These are phyloP conservation scores for Lepidurus couesii DNA, from an alignment of 1,140 invertebrate genomes.

Conservation along the genomic window DNA sequence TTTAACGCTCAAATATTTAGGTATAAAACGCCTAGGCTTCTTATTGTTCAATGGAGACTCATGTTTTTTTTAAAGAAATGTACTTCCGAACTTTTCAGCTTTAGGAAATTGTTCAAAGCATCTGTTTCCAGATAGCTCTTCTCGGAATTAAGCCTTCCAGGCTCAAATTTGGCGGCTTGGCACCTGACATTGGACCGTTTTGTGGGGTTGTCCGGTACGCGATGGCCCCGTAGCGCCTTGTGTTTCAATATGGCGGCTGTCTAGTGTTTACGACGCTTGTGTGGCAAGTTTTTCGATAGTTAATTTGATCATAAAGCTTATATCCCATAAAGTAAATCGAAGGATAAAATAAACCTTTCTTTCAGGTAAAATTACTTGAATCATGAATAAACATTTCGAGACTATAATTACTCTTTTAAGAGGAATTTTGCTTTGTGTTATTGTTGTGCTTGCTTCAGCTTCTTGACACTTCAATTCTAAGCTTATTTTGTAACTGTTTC, in stretches of 20 bases:
- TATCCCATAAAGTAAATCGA: background rate
- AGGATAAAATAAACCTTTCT: background rate
- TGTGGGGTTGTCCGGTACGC: background rate
- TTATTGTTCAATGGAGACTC: too few species aligned
- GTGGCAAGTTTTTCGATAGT: background rate
- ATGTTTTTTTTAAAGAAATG: too few species aligned
- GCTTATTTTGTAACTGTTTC: background rate
- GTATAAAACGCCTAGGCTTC: too few species aligned
- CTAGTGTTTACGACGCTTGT: slow-evolving; percentile 19
- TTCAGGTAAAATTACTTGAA: background rate
- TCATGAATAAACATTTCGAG: background rate
- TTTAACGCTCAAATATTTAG: too few species aligned
- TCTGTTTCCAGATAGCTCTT: too few species aligned
- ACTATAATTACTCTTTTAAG: background rate
- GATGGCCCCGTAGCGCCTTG: background rate
- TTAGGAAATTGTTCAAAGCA: too few species aligned
- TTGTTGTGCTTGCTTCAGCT: background rate
- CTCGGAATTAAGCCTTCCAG: too few species aligned
- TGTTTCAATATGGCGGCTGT: background rate
- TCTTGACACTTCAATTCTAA: background rate
- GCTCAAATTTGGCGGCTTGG: too few species aligned
- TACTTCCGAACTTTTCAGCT: too few species aligned
- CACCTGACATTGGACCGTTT: background rate
- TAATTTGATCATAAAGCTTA: background rate
- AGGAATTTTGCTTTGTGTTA: background rate